Conservation (phyloP, 2,797 vertebrate genomes). For the Yasuhikotakia modesta region DNA sequence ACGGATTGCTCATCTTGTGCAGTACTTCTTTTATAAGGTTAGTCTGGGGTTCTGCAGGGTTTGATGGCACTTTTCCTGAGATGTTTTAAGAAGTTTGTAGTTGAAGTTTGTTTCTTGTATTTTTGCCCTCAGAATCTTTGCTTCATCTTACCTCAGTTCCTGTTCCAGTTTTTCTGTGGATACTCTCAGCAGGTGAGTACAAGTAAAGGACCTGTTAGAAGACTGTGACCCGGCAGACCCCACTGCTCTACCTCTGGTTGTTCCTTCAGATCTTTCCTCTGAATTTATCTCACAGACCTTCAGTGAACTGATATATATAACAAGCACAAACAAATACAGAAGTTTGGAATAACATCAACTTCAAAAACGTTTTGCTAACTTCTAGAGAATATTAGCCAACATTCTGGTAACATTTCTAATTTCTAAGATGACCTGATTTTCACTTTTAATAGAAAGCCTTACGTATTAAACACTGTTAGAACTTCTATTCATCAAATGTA, state of each 20-base stretch:
- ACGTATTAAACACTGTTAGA: too few species aligned
- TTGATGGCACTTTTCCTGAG: too few species aligned
- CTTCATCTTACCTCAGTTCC: conserved; percentile 99
- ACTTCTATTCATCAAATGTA: neutral
- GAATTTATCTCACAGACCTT: conserved; percentile 58
- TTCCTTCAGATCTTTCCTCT: conserved; percentile 55
- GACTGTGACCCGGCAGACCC: neutral
- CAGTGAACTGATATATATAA: conserved; percentile 28
- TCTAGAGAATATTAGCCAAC: too few species aligned
- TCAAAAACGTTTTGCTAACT: too few species aligned
- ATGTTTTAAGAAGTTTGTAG: too few species aligned
- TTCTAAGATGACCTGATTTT: neutral
- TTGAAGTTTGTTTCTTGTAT: neutral
- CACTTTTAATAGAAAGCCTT: neutral
- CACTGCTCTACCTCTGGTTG: conserved; percentile 48
- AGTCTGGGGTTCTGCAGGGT: conserved; percentile 19
- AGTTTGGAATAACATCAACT: neutral
- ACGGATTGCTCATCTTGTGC: conserved; percentile 96
- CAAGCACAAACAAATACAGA: neutral
- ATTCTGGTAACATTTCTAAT: too few species aligned
- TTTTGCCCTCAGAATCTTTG: conserved; percentile 87
- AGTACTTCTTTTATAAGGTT: conserved; percentile 99
- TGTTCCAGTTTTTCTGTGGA: conserved; percentile 99
- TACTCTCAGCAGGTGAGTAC: conserved; percentile 95
- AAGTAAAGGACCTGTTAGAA: conserved; percentile 32